Base-by-base conservation (phyloP, 35 echinoderm and acorn worm species). In the Chiridota heheva region DNA sequence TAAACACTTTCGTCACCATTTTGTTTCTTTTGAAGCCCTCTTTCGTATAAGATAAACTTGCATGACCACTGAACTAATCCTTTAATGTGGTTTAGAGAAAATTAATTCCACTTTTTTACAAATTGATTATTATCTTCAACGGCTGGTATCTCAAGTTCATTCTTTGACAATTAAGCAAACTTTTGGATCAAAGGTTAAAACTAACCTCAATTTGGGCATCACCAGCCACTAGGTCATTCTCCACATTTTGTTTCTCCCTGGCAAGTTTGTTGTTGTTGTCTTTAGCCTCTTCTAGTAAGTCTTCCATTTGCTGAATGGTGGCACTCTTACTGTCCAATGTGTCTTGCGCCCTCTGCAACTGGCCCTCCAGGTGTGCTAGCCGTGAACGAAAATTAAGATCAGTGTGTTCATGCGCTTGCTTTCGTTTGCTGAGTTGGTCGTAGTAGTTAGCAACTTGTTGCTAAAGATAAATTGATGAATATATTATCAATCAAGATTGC, bases 261-360 rank as follows among this genome's bases (percentile, higher is more conserved):
- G 75, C 87, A n/a, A 25, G 69, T 27, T 4, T 63, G 32, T 20
- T 75, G n/a, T 40, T 86, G 2, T 70, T 40, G 18, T 64, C 69
- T 10, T 58, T 72, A 20, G 69, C 63, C 10, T 86, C 83, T 44
- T 82, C 56, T 20, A 96, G 55, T 2, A 66, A 61, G 32, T 88
- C 87, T 62, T 96, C 92, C 10, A 90, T 44, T 2, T 74, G 43
- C 31, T 82, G 76, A 42, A 96, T 90, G 25, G 69, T 62, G 29
- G 56, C 57, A 58, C 88, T 90, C 82, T 90, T 96, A 5, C 62
- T 89, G 37, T 97, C 80, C n/a, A 91, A 35, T n/a, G 89, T 85
- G 32, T 97, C 94, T 74, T 97, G 94, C 1, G 84, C 85, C 30
- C 94, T 70, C 32, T 78, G 55, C 25, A 97, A 72, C 42, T 91